Percentiles rank a stretch among this genome's conserved stretches.
Conservation (phyloP, 2,113 vertebrate species). For the Nothoprocta pentlandii region DNA sequence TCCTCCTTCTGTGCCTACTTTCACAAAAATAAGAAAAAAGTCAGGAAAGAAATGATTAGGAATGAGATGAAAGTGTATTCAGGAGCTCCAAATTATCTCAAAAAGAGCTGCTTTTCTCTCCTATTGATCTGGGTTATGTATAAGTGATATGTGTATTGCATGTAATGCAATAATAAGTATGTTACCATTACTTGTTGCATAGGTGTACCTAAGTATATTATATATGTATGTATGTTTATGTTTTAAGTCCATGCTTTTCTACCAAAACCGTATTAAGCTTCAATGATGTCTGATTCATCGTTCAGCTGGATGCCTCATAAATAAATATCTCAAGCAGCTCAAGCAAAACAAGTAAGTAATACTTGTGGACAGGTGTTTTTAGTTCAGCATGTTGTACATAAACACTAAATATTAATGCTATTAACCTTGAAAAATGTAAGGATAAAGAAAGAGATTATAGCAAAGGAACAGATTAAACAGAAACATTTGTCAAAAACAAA, state of each 20-base stretch:
- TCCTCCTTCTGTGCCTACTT: background rate
- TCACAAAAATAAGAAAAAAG: accelerated
- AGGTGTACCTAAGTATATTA: no score
- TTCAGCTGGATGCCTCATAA: conserved; percentile 1
- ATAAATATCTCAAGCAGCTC: conserved; percentile 14
- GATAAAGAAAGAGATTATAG: conserved; percentile 13
- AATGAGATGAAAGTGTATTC: background rate
- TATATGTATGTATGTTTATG: no score
- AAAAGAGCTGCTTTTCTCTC: background rate
- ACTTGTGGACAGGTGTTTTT: conserved; percentile 16
- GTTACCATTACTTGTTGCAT: no score
- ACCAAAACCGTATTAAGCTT: background rate
- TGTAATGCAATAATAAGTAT: no score
- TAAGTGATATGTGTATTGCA: background rate
- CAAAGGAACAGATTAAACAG: conserved; percentile 11
- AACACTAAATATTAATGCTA: conserved; percentile 29
- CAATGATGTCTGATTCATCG: background rate
- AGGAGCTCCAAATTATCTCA: background rate
- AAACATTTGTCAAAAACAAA: conserved; percentile 41
- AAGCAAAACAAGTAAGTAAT: conserved; percentile 28
- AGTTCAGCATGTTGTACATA: background rate
- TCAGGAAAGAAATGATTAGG: background rate
- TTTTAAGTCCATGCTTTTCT: conserved; percentile 8
- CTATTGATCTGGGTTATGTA: background rate
- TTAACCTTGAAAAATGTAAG: conserved; percentile 17